These are phyloP conservation scores for Merodon equestris DNA, from an alignment of 2,888 invertebrate genomes.

Conservation along the genomic window DNA sequence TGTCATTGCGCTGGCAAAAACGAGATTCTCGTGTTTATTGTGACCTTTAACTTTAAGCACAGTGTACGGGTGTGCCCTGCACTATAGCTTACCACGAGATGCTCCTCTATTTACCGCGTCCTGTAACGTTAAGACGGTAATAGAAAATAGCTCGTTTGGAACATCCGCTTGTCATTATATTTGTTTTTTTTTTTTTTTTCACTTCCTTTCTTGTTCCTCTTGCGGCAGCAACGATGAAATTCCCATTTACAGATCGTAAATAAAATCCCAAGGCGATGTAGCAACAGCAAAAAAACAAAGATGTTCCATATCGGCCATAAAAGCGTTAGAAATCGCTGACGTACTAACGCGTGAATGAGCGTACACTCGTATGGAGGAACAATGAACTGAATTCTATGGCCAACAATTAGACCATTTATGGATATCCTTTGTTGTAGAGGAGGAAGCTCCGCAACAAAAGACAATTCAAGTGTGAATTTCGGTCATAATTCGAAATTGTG, in stretches of 20 bases:
- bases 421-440: slow-evolving; percentile 13
- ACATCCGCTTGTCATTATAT: slow-evolving; percentile 22
- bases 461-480: too few species aligned
- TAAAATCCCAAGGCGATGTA: slow-evolving; percentile 13
- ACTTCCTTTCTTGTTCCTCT: slow-evolving; percentile 33
- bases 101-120: too few species aligned
- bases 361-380: not conserved
- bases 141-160: slow-evolving; percentile 47
- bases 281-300: not conserved
- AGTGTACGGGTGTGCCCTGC: slow-evolving; percentile 10
- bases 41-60: slow-evolving; percentile 27
- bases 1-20: slow-evolving; percentile 9
- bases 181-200: not conserved
- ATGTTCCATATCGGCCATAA: slow-evolving; percentile 1
- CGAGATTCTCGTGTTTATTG: slow-evolving; percentile 42
- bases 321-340: not conserved
- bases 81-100: slow-evolving; percentile 1
- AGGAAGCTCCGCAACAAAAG: too few species aligned
- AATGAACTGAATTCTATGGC: slow-evolving; percentile 37
- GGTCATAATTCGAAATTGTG: too few species aligned
- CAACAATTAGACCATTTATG: slow-evolving; percentile 38
- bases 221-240: slow-evolving; percentile 28
- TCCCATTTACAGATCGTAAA: slow-evolving; percentile 41
- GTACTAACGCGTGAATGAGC: not conserved
- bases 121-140: slow-evolving; percentile 28